These are phyloP conservation scores for Lepus americanus DNA, from an alignment of 2,113 vertebrate genomes.

Conservation along the genomic window DNA sequence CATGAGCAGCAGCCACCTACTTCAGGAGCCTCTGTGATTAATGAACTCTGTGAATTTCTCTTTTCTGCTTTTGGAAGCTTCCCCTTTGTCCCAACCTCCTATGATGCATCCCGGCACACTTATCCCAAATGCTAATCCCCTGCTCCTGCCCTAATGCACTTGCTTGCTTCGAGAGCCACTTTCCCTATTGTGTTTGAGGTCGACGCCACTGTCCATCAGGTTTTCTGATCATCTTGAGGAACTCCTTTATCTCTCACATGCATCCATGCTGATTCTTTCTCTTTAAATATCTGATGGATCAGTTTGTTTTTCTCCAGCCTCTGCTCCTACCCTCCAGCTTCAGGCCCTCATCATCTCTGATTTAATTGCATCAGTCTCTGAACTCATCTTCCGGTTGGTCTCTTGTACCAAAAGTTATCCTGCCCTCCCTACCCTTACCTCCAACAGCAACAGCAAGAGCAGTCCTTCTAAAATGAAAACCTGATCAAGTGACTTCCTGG, in stretches of 20 bases:
- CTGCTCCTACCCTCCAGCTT: not conserved
- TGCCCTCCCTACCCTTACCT: not conserved
- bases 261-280: not conserved
- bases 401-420: not conserved
- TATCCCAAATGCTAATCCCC: not conserved
- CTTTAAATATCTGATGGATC: not conserved
- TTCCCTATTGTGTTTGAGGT: not conserved
- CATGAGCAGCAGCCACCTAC: not conserved
- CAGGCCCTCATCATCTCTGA: not conserved
- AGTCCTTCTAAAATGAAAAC: not conserved
- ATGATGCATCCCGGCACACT: too few species aligned
- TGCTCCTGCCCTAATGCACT: not conserved
- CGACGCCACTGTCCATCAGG: not conserved
- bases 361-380: not conserved
- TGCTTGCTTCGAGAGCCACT: not conserved
- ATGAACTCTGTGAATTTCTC: not conserved
- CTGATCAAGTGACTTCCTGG: not conserved
- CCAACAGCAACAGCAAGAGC: not conserved
- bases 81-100: not conserved
- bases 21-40: not conserved
- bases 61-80: not conserved
- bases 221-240: not conserved
- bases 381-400: not conserved
- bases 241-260: not conserved
- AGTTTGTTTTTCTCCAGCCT: not conserved